Evolutionary conservation across 2,113 vertebrate genomes (phyloP).

Genomic region (Mormyrus lacerda): DNA sequence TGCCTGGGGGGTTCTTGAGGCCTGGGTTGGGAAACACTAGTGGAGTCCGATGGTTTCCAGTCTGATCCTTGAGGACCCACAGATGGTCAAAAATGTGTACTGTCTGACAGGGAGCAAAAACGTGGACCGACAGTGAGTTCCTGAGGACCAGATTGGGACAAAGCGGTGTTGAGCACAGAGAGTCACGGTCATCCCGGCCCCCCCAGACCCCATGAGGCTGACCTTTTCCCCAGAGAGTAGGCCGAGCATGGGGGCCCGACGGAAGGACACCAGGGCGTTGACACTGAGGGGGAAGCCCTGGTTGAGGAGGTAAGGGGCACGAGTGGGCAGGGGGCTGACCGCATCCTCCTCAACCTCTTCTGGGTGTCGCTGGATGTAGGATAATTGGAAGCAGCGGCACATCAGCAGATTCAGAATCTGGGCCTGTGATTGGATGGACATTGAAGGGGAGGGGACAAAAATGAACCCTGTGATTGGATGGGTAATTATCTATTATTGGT

Average conservation of each 20-base stretch:
- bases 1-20: not conserved
- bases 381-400: constrained; percentile 89
- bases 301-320: constrained; percentile 63
- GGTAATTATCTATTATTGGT: not conserved
- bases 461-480: not conserved
- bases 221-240: constrained; percentile 56
- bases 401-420: constrained; percentile 83
- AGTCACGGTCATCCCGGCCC: not conserved
- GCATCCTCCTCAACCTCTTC: constrained; percentile 56
- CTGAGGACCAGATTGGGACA: not conserved
- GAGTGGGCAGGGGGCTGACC: constrained; percentile 24
- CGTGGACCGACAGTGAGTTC: no score
- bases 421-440: constrained; percentile 53
- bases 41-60: no score
- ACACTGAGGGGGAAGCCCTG: constrained; percentile 82
- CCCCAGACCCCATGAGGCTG: not conserved
- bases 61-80: no score
- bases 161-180: not conserved
- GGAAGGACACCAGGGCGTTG: constrained; percentile 84
- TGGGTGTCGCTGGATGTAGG: constrained; percentile 74
- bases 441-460: not conserved
- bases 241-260: constrained; percentile 65
- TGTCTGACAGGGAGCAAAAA: not conserved
- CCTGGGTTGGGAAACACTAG: not conserved
- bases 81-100: no score